phyloP scores from a whole-genome alignment of 2,113 vertebrate species.

The Muntiacus muntjak region DNA sequence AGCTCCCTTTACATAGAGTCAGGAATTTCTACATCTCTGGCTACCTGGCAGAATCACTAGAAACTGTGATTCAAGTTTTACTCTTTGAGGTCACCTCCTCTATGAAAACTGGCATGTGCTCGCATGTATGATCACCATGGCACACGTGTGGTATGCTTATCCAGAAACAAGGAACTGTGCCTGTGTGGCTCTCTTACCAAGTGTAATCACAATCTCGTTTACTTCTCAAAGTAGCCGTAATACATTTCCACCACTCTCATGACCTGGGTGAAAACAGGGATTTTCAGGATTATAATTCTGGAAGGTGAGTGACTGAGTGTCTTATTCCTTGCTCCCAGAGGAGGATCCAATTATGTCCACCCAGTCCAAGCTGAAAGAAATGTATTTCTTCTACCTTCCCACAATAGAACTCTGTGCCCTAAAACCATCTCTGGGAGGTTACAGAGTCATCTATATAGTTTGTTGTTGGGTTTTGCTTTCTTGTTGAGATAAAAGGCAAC shows the following conservation, averaged over 20 bases:
- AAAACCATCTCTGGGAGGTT: background rate
- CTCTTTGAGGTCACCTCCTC: background rate
- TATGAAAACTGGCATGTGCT: background rate
- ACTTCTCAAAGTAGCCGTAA: background rate
- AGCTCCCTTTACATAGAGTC: background rate
- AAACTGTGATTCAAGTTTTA: background rate
- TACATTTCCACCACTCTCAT: rapidly evolving
- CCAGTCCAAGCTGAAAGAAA: background rate
- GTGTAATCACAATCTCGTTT: background rate
- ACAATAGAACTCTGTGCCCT: background rate
- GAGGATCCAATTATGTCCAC: background rate
- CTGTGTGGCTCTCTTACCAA: background rate
- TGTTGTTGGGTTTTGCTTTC: background rate
- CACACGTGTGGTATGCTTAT: background rate
- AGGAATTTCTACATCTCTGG: background rate
- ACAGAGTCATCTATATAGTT: background rate
- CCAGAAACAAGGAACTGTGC: background rate
- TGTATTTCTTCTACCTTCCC: background rate
- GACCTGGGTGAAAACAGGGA: background rate
- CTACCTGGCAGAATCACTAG: background rate
- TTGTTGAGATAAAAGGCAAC: background rate
- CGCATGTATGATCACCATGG: background rate
- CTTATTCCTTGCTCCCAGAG: background rate
- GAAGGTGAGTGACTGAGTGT: background rate
- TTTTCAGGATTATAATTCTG: background rate